Evolutionary conservation across 2,888 invertebrate species (phyloP).

Genomic region (Chouioia cunea): DNA sequence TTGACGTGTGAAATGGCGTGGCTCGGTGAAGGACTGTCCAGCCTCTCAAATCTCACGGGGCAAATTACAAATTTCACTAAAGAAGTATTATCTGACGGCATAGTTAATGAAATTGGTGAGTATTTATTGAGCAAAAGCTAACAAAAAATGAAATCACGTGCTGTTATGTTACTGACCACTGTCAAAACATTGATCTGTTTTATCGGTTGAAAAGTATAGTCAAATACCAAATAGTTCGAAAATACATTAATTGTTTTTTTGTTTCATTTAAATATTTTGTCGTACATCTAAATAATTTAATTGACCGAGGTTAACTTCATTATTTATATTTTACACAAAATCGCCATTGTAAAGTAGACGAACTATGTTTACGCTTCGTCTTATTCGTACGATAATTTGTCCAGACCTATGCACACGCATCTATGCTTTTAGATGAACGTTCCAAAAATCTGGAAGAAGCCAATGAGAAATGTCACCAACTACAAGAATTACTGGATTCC

Average conservation of each 20-base stretch:
- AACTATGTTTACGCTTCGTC: neutral
- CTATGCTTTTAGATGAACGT: constrained; percentile 57
- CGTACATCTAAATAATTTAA: constrained; percentile 1
- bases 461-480: constrained; percentile 61
- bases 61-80: constrained; percentile 90
- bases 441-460: constrained; percentile 60
- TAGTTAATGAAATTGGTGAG: constrained; percentile 74
- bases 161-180: constrained; percentile 56
- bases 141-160: constrained; percentile 5
- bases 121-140: constrained; percentile 20
- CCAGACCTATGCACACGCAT: too few relatives aligned
- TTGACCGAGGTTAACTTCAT: too few relatives aligned
- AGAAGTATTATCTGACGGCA: constrained; percentile 86
- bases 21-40: constrained; percentile 66
- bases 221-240: neutral
- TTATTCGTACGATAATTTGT: too few relatives aligned
- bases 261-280: neutral
- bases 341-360: neutral
- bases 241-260: neutral
- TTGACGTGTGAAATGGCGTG: constrained; percentile 67
- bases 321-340: too few relatives aligned
- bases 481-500: constrained; percentile 62
- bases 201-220: constrained; percentile 51
- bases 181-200: constrained; percentile 64
- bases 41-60: constrained; percentile 79